phyloP scores from a whole-genome alignment of 92 coral and sea anemone genomes.

The Bergia sp. region DNA sequence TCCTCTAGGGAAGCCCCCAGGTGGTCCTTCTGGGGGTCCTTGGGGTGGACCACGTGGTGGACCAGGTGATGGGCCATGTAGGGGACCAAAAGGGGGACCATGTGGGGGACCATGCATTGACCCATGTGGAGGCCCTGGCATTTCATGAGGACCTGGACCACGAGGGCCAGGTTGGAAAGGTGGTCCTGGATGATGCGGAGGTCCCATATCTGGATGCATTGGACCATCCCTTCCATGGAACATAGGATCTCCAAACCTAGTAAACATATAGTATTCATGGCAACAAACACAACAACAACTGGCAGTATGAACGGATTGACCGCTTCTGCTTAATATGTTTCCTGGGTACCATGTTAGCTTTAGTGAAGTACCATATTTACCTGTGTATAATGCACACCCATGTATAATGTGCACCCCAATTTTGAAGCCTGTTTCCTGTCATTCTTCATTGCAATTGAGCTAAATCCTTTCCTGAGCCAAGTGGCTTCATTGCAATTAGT shows the following conservation, averaged over 20 bases:
- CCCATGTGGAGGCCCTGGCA: constrained; percentile 29
- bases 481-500: no score
- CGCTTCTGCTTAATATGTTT: no score
- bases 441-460: no score
- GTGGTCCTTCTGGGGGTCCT: constrained; percentile 34
- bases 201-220: constrained; percentile 41
- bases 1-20: constrained; percentile 35
- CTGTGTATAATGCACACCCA: no score
- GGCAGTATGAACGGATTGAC: neutral
- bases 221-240: constrained; percentile 41
- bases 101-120: constrained; percentile 37
- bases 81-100: constrained; percentile 19
- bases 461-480: no score
- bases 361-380: neutral
- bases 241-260: constrained; percentile 42
- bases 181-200: constrained; percentile 5
- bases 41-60: constrained; percentile 36
- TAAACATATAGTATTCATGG: neutral
- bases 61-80: constrained; percentile 25
- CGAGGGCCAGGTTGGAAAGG: constrained; percentile 40
- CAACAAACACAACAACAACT: neutral
- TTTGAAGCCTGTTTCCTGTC: no score
- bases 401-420: no score
- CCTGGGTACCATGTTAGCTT: neutral
- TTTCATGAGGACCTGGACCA: constrained; percentile 31